Conservation (phyloP, 1,140 invertebrate genomes). For the Meteorus sp. region DNA sequence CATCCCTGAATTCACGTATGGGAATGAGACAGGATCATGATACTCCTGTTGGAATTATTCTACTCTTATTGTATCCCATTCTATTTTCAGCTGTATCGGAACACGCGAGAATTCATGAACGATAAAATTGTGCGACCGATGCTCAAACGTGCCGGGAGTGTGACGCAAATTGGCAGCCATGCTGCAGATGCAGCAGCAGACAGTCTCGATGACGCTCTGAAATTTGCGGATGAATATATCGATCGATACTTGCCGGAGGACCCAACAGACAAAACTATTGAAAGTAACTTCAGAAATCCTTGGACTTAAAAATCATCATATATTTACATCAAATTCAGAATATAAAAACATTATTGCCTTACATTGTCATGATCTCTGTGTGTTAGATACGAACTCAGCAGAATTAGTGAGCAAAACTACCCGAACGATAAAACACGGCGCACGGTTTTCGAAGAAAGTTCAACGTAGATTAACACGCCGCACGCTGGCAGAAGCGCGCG, state of each 20-base stretch:
- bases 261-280: constrained; percentile 61
- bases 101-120: constrained; percentile 74
- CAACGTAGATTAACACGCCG: constrained; percentile 72
- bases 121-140: constrained; percentile 68
- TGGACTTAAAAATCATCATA: background rate
- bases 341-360: constrained; percentile 10
- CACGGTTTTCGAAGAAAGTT: constrained; percentile 70
- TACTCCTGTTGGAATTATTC: background rate
- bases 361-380: background rate
- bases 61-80: constrained; percentile 15
- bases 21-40: no score
- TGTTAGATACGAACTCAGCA: constrained; percentile 33
- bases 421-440: constrained; percentile 75
- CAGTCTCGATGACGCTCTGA: constrained; percentile 70
- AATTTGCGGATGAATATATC: constrained; percentile 76
- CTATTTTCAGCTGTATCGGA: constrained; percentile 70
- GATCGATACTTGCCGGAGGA: constrained; percentile 76
- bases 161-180: constrained; percentile 73
- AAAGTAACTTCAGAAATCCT: constrained; percentile 38
- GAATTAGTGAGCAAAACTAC: constrained; percentile 60
- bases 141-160: constrained; percentile 73
- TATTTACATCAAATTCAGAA: constrained; percentile 9
- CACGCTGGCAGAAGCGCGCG: constrained; percentile 73
- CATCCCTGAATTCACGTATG: constrained; percentile 10
- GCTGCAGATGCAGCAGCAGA: constrained; percentile 71